Base-by-base conservation (phyloP, 2,888 invertebrate genomes). In the Cryptus viduatorius region DNA sequence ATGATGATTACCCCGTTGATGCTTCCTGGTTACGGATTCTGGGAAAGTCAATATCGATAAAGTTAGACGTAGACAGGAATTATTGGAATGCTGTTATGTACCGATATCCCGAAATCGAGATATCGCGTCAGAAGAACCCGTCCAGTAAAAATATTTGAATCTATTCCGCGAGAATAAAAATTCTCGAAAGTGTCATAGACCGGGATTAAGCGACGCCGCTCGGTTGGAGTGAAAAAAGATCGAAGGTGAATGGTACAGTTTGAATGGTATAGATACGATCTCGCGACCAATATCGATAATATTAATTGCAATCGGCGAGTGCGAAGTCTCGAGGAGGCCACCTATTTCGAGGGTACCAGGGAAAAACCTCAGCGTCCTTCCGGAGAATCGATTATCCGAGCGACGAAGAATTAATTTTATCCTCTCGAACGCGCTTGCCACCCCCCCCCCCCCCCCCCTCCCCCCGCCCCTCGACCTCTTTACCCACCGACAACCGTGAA, bases 331-430 rank as follows among this genome's bases (percentile, higher is more conserved):
- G 73, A 77, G 65, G 73, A 81, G 69, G 12, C 61, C 42, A 69
- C 73, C 69, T 29, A 31, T 53, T 77, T 72, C 67, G 76, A 72
- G 8, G 61, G 59, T 65, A 67, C 29, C 59, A 77, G 67, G 76
- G 76, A 67, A 71, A 69, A 64, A 77, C 69, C n/a, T 31, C 46
- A 14, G 29, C 69, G 61, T 53, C 53, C 19, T 42, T 53, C 10
- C 71, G 46, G 67, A 75, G 72, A 84, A 84, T 84, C 84, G 78
- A 82, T 84, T 84, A 84, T 73, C 80, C 80, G 61, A 67, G 48
- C 69, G 42, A 37, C 81, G 64, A 78, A 75, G 84, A 84, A 84
- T 81, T 84, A 84, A 81, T 84, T 81, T 81, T 48, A 69, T 78
- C 46, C 84, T 71, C 73, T 78, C 69, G 69, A 78, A 78, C 56